phyloP scores from a whole-genome alignment of 2,113 vertebrate species.

The Eonycteris spelaea region DNA sequence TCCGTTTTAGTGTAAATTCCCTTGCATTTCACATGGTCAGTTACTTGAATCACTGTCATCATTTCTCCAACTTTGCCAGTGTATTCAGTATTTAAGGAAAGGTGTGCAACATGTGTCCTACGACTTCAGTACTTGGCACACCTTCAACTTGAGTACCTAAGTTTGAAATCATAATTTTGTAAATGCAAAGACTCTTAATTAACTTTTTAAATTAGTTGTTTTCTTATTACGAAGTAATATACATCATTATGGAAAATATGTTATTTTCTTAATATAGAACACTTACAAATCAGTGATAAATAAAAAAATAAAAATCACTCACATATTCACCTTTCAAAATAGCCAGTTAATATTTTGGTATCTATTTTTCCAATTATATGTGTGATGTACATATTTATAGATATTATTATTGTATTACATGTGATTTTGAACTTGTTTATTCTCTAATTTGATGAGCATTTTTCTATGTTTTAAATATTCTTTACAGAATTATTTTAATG shows the following conservation, averaged over 20 bases:
- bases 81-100: not conserved
- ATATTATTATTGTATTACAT: not conserved
- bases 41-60: not conserved
- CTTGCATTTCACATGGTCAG: not conserved
- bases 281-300: not conserved
- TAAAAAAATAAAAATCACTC: not conserved
- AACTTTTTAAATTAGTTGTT: not conserved
- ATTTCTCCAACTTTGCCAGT: not conserved
- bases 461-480: not conserved
- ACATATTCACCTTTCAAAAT: not conserved
- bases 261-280: slow-evolving; percentile 2
- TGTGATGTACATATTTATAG: not conserved
- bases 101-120: not conserved
- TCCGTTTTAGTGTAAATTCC: not conserved
- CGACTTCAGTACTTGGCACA: not conserved
- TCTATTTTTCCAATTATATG: not conserved
- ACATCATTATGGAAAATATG: not conserved
- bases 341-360: not conserved
- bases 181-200: not conserved
- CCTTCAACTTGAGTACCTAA: not conserved
- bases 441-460: not conserved
- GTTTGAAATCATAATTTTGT: not conserved
- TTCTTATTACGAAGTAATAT: not conserved
- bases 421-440: not conserved
- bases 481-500: not conserved